Percentiles rank a stretch among this genome's conserved stretches.
phyloP scores from a whole-genome alignment of 53 echinoderm and acorn worm species.

The Luidia sarsii region DNA sequence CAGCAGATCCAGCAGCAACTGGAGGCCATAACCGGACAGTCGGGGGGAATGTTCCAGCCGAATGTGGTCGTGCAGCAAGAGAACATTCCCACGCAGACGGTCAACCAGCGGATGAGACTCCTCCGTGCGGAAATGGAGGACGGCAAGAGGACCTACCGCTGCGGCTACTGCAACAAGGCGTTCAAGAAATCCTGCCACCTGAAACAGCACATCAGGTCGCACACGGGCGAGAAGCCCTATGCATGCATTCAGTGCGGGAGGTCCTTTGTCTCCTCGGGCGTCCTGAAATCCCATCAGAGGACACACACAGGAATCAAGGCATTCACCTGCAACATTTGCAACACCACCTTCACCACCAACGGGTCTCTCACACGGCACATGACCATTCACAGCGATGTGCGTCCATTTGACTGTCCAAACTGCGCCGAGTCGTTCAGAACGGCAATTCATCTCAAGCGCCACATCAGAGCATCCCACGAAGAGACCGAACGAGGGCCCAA shows the following conservation, averaged over 20 bases:
- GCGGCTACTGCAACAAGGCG: slow-evolving; percentile 78
- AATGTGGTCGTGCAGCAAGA: slow-evolving; percentile 50
- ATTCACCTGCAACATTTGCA: slow-evolving; percentile 79
- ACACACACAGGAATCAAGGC: slow-evolving; percentile 84
- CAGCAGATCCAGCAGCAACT: slow-evolving; percentile 98
- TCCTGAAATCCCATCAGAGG: slow-evolving; percentile 79
- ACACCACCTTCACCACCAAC: slow-evolving; percentile 85
- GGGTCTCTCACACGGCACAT: slow-evolving; percentile 91
- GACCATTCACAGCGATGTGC: slow-evolving; percentile 78
- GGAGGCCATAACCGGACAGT: slow-evolving; percentile 93
- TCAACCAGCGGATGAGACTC: slow-evolving; percentile 35
- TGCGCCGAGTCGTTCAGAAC: slow-evolving; percentile 81
- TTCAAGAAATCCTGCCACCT: slow-evolving; percentile 98
- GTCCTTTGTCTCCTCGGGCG: slow-evolving; percentile 90
- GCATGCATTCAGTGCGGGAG: slow-evolving; percentile 83
- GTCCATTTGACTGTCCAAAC: slow-evolving; percentile 67
- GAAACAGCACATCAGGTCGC: slow-evolving; percentile 95
- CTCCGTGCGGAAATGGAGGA: slow-evolving; percentile 53
- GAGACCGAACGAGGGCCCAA: slow-evolving; percentile 48
- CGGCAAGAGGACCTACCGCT: slow-evolving; percentile 76
- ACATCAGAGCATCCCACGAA: slow-evolving; percentile 71
- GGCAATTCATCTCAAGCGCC: slow-evolving; percentile 79
- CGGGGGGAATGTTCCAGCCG: slow-evolving; percentile 70
- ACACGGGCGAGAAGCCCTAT: slow-evolving; percentile 94
- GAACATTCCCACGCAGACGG: slow-evolving; percentile 18